Percentiles rank a stretch among this genome's conserved stretches.
These are phyloP conservation scores for Pseudopodoces humilis DNA, from an alignment of 2,113 vertebrate species.

Conservation along the genomic window DNA sequence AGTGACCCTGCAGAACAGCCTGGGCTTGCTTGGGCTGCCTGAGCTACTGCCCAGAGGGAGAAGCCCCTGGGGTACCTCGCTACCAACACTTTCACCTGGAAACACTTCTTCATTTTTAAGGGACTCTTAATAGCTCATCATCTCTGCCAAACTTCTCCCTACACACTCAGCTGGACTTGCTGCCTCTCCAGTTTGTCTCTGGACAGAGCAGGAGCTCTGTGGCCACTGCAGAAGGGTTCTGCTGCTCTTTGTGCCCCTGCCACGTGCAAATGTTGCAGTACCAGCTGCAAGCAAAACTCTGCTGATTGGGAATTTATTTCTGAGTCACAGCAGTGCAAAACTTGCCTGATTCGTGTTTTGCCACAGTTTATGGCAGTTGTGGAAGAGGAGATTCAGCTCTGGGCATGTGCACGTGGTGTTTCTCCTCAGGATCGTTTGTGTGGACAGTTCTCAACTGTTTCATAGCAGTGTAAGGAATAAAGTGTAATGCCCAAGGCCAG, in stretches of 20 bases:
- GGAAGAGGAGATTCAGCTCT: not conserved
- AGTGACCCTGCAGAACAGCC: not conserved
- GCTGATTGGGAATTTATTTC: not conserved
- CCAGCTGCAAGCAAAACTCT: not conserved
- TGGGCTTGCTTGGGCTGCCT: not conserved
- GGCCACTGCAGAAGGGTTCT: not conserved
- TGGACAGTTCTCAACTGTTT: not conserved
- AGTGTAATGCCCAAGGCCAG: not conserved
- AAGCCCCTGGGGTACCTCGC: fast-evolving
- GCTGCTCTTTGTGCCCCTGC: not conserved
- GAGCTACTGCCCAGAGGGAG: not conserved
- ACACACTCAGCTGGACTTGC: not conserved
- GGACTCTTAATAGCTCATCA: not conserved
- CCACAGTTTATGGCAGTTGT: not conserved
- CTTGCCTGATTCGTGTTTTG: not conserved
- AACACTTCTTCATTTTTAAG: not conserved
- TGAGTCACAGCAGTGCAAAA: not conserved
- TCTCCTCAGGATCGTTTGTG: not conserved
- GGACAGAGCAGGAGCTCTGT: fast-evolving
- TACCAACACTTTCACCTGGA: not conserved
- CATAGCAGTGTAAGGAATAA: not conserved
- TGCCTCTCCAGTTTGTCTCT: not conserved
- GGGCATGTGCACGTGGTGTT: fast-evolving
- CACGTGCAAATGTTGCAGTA: not conserved
- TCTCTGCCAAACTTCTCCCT: not conserved